Evolutionary conservation across 2,888 invertebrate genomes (phyloP).

Genomic region (Dryadula phaetusa): DNA sequence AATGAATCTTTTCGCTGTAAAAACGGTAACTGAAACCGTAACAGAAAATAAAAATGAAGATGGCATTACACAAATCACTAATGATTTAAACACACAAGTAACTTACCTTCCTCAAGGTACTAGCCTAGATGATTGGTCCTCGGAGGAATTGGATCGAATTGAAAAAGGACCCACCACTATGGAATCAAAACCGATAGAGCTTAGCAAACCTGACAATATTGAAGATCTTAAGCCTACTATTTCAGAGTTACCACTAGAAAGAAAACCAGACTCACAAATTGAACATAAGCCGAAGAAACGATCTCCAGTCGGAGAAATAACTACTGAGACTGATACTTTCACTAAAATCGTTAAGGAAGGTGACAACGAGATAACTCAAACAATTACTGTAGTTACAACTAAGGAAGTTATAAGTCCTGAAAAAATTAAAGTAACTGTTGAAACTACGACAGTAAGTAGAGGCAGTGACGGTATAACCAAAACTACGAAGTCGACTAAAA

Average conservation of each 20-base stretch:
- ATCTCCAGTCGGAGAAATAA: constrained; percentile 77
- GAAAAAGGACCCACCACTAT: constrained; percentile 59
- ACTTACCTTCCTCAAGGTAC: constrained; percentile 78
- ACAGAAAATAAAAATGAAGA: constrained; percentile 73
- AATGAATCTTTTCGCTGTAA: constrained; percentile 74
- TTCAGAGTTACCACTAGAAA: constrained; percentile 55
- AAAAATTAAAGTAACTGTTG: constrained; percentile 76
- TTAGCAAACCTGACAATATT: not conserved
- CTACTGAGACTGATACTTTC: constrained; percentile 76
- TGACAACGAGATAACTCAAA: constrained; percentile 75
- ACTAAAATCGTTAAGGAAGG: constrained; percentile 76
- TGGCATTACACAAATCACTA: constrained; percentile 76
- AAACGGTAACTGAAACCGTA: constrained; percentile 76
- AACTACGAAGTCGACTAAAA: constrained; percentile 80
- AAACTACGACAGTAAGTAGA: constrained; percentile 78
- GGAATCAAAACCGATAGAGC: not conserved
- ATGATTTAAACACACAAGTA: constrained; percentile 78
- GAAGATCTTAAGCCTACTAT: constrained; percentile 56
- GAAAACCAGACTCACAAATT: constrained; percentile 54
- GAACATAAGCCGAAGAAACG: constrained; percentile 66
- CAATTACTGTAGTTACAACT: constrained; percentile 78
- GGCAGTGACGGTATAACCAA: constrained; percentile 76
- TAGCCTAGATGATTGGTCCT: constrained; percentile 75
- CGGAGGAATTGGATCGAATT: constrained; percentile 73
- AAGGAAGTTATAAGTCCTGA: constrained; percentile 80